phyloP scores from a whole-genome alignment of 2,888 invertebrate genomes.

The Synanthedon tipuliformis region DNA sequence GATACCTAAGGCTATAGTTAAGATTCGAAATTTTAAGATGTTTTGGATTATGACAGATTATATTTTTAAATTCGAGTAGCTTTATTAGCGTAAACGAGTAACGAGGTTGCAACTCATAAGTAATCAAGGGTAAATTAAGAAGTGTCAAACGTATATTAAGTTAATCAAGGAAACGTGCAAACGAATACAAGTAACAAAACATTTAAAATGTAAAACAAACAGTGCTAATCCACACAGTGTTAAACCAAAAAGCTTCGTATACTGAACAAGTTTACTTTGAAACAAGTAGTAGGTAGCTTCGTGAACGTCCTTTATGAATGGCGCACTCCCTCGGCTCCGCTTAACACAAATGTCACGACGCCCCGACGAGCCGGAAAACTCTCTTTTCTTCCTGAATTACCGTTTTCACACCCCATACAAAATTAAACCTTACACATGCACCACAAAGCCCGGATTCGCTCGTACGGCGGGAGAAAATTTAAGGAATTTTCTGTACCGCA shows the following conservation, averaged over 20 bases:
- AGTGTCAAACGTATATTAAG: neutral
- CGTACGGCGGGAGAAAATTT: constrained; percentile 35
- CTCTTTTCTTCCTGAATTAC: constrained; percentile 68
- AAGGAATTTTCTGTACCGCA: constrained; percentile 54
- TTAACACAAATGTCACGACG: constrained; percentile 69
- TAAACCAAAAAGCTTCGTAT: constrained; percentile 17
- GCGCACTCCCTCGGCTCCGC: constrained; percentile 51
- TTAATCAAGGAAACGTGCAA: constrained; percentile 5
- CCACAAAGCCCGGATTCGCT: constrained; percentile 23
- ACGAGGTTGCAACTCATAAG: too few species aligned
- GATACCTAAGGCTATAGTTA: too few species aligned
- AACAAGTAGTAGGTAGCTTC: constrained; percentile 42
- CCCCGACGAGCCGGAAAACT: constrained; percentile 65
- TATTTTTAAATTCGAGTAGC: too few species aligned
- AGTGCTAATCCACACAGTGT: neutral
- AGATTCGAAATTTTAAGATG: too few species aligned
- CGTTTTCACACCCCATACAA: constrained; percentile 22
- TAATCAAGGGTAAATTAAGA: too few species aligned
- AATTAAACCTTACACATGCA: constrained; percentile 21
- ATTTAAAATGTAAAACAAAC: constrained; percentile 8
- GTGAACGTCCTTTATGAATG: constrained; percentile 58
- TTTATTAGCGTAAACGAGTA: too few species aligned
- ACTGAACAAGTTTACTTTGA: constrained; percentile 47
- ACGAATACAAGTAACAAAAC: constrained; percentile 1
- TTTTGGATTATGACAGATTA: too few species aligned